These are phyloP conservation scores for Musca domestica DNA, from an alignment of 1,140 invertebrate genomes.

Conservation along the genomic window DNA sequence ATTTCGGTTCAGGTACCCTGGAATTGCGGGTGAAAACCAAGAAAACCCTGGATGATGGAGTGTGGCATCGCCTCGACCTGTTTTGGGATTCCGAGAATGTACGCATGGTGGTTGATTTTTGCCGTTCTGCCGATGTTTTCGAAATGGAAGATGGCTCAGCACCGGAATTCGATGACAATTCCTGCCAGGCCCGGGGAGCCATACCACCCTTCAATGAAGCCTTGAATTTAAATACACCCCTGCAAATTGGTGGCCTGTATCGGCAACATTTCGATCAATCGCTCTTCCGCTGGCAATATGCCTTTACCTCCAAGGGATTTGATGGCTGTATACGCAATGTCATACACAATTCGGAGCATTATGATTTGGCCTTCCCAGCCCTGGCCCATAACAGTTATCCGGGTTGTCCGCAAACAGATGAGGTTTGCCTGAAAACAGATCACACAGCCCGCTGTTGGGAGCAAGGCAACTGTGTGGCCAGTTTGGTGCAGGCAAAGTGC, in stretches of 20 bases:
- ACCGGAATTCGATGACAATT: constrained; percentile 59
- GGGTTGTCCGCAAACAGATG: constrained; percentile 63
- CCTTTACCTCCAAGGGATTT: constrained; percentile 60
- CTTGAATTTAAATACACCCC: constrained; percentile 67
- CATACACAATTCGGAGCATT: constrained; percentile 67
- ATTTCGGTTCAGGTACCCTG: constrained; percentile 68
- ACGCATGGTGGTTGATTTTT: constrained; percentile 66
- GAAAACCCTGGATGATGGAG: constrained; percentile 62
- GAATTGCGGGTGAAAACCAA: constrained; percentile 62
- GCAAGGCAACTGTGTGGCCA: constrained; percentile 66
- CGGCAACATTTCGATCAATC: constrained; percentile 58
- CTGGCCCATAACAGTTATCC: constrained; percentile 57
- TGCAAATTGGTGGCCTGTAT: constrained; percentile 66
- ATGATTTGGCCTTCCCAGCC: constrained; percentile 63
- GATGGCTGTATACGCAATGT: constrained; percentile 70
- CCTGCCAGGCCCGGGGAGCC: constrained; percentile 61
- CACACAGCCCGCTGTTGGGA: constrained; percentile 57
- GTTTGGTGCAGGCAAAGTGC: constrained; percentile 61
- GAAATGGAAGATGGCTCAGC: constrained; percentile 60
- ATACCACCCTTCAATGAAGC: constrained; percentile 69
- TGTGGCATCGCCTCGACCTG: constrained; percentile 69
- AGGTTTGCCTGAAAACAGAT: constrained; percentile 57
- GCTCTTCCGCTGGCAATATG: constrained; percentile 57
- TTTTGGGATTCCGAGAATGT: constrained; percentile 65
- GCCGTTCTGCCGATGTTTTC: constrained; percentile 57